Evolutionary conservation across 2,797 vertebrate species (phyloP).

Genomic region (Gymnoscopelus microlampas): DNA sequence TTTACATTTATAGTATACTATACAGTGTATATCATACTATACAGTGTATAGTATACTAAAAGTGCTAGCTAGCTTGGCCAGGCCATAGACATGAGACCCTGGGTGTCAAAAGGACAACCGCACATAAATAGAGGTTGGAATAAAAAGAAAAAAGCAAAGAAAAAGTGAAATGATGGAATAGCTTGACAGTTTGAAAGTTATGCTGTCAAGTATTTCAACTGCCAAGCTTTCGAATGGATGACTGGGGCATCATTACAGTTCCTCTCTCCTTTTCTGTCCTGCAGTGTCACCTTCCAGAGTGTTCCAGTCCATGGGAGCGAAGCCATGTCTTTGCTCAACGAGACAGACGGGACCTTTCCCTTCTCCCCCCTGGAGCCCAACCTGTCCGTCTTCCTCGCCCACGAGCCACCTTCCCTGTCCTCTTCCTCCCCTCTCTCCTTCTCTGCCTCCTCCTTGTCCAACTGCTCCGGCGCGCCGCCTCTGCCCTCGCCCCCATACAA

Average conservation of each 20-base stretch:
- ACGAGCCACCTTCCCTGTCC: conserved; percentile 35
- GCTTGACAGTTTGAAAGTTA: no score
- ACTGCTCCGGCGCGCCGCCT: conserved; percentile 62
- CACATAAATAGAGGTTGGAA: no score
- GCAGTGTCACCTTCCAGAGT: conserved; percentile 48
- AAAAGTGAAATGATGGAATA: no score
- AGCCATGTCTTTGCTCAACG: conserved; percentile 71
- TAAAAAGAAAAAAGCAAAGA: no score
- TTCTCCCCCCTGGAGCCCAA: conserved; percentile 42
- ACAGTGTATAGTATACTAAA: no score
- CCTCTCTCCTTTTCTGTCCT: conserved; percentile 28
- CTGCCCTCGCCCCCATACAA: conserved; percentile 78
- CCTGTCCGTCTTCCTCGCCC: conserved; percentile 50
- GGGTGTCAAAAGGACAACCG: no score
- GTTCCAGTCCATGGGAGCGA: conserved; percentile 51
- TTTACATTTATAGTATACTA: no score
- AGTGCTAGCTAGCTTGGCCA: no score
- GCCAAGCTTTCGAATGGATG: not conserved
- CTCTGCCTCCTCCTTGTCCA: conserved; percentile 52
- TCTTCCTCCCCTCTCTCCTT: conserved; percentile 41
- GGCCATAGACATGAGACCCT: no score
- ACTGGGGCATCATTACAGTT: conserved; percentile 19
- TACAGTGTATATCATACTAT: no score
- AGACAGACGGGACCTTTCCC: conserved; percentile 49
- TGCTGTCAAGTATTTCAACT: not conserved